Evolutionary conservation across 2,113 vertebrate genomes (phyloP).

Genomic region (Coturnix japonica): DNA sequence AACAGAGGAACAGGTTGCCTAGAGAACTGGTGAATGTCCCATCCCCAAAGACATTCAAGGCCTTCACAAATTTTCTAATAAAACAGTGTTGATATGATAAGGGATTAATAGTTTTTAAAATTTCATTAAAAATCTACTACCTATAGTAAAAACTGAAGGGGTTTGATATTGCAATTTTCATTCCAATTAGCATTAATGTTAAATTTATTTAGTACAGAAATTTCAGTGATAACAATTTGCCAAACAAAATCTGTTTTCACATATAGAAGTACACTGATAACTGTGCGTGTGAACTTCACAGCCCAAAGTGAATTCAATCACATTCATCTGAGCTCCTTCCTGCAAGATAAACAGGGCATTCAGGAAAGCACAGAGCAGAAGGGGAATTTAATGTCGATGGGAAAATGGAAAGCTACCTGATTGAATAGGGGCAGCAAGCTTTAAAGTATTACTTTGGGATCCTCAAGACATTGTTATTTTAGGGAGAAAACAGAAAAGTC

Average conservation of each 20-base stretch:
- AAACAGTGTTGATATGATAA: too few relatives aligned
- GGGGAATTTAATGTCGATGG: neutral
- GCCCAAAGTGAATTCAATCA: neutral
- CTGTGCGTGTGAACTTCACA: rapidly evolving
- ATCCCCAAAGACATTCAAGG: too few relatives aligned
- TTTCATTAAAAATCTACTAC: neutral
- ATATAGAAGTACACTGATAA: neutral
- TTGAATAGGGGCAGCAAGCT: neutral
- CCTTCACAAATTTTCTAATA: too few relatives aligned
- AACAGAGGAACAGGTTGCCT: too few relatives aligned
- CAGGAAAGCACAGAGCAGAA: neutral
- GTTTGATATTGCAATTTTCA: neutral
- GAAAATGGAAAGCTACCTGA: neutral
- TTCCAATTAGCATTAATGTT: neutral
- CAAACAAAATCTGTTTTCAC: neutral
- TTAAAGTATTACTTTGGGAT: neutral
- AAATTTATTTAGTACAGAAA: neutral
- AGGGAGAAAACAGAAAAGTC: neutral
- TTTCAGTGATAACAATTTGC: neutral
- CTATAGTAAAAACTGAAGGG: neutral
- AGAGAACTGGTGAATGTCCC: too few relatives aligned
- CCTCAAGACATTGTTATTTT: neutral
- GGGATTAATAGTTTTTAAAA: neutral
- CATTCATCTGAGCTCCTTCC: neutral
- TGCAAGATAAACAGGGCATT: neutral